Evolutionary conservation across 2,888 invertebrate species (phyloP).

Genomic region (Drosophila conformis): DNA sequence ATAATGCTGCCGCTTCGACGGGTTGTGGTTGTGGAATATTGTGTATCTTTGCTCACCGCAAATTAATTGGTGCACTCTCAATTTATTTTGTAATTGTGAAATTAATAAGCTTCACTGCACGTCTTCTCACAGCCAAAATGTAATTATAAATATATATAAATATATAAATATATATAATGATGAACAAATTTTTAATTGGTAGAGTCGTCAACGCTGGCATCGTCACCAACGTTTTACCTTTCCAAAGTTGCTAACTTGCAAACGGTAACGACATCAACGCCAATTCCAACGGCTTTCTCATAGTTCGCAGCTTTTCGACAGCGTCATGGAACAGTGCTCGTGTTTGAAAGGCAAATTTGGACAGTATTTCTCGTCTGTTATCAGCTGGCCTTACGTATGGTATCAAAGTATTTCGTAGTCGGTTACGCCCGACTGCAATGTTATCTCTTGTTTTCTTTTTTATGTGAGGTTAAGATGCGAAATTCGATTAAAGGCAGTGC

Average conservation of each 20-base stretch:
- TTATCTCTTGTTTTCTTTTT: too few relatives aligned
- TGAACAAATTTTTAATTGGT: conserved; percentile 66
- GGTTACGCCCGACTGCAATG: too few relatives aligned
- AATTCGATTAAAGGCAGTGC: too few relatives aligned
- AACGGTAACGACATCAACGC: conserved; percentile 28
- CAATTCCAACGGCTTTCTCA: conserved; percentile 51
- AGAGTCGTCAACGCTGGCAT: conserved; percentile 53
- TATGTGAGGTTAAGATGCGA: too few relatives aligned
- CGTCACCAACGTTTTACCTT: conserved; percentile 22
- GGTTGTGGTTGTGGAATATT: conserved; percentile 7
- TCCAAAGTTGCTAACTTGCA: conserved; percentile 50
- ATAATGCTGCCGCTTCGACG: conserved; percentile 62
- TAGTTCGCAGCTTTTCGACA: conserved; percentile 59
- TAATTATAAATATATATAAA: not conserved
- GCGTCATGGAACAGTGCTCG: conserved; percentile 32
- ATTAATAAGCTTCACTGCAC: conserved; percentile 72
- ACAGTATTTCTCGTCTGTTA: too few relatives aligned
- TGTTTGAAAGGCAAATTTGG: not conserved
- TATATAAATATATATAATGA: conserved; percentile 16
- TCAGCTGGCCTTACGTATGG: too few relatives aligned
- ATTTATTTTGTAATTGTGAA: conserved; percentile 74
- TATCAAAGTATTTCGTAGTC: too few relatives aligned
- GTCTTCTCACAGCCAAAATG: conserved; percentile 37
- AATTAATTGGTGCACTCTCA: conserved; percentile 74
- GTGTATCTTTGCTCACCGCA: conserved; percentile 68